phyloP scores from a whole-genome alignment of 1,140 invertebrate species.

The Melanaphis sacchari region DNA sequence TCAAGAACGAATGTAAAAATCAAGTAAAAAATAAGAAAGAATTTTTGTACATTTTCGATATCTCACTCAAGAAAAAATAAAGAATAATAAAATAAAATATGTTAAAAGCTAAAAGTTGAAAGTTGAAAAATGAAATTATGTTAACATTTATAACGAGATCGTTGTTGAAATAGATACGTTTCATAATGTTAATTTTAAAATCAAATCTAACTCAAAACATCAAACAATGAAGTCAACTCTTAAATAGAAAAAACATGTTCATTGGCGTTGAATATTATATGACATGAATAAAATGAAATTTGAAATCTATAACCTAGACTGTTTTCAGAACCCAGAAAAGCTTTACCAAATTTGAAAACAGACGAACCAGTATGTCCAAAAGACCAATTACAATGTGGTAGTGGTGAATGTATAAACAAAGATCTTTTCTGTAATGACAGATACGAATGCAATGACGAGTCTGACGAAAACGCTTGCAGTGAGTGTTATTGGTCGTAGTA shows the following conservation, averaged over 20 bases:
- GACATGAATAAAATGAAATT: no score
- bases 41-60: no score
- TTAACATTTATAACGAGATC: background rate
- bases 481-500: slow-evolving; percentile 66
- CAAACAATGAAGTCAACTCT: background rate
- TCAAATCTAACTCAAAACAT: background rate
- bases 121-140: background rate
- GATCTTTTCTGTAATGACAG: slow-evolving; percentile 92
- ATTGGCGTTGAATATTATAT: background rate
- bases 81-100: no score
- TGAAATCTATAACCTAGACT: background rate
- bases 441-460: slow-evolving; percentile 90
- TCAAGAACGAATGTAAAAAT: no score
- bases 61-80: no score
- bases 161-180: background rate
- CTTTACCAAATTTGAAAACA: slow-evolving; percentile 86
- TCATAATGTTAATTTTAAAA: background rate
- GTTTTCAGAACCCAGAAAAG: slow-evolving; percentile 81
- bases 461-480: slow-evolving; percentile 95
- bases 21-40: no score
- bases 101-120: background rate
- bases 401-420: slow-evolving; percentile 88
- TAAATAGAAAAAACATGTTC: background rate
- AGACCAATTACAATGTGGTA: slow-evolving; percentile 86
- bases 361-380: slow-evolving; percentile 89